phyloP scores from a whole-genome alignment of 2,888 invertebrate genomes.

The Subacronicta megacephala region DNA sequence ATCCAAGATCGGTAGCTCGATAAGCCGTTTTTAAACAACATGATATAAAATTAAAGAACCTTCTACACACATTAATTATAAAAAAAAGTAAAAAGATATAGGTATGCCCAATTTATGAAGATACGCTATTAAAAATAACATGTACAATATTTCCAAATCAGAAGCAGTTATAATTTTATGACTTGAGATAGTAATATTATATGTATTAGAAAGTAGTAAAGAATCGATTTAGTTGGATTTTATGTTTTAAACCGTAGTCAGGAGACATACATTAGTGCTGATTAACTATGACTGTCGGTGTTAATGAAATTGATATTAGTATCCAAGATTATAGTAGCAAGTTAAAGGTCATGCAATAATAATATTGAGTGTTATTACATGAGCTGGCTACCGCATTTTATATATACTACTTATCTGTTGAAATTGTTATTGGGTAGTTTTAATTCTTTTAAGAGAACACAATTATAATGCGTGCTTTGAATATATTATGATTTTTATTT shows the following conservation, averaged over 20 bases:
- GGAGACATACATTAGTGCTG: constrained; percentile 9
- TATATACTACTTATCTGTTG: too few relatives aligned
- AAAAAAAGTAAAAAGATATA: too few relatives aligned
- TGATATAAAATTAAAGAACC: too few relatives aligned
- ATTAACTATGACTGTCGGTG: constrained; percentile 9
- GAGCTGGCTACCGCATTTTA: background rate
- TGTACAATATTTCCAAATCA: background rate
- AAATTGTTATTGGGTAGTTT: too few relatives aligned
- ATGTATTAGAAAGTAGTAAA: constrained; percentile 25
- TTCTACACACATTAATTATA: too few relatives aligned
- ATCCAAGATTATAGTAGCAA: background rate
- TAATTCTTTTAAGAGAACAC: too few relatives aligned
- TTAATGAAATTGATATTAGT: background rate
- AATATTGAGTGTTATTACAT: background rate
- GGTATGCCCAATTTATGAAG: too few relatives aligned
- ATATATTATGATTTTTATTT: too few relatives aligned
- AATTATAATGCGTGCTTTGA: too few relatives aligned
- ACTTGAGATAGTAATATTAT: background rate
- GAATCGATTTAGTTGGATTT: constrained; percentile 30
- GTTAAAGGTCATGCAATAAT: background rate
- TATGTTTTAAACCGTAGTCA: constrained; percentile 16
- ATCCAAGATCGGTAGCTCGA: too few relatives aligned
- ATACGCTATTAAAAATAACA: too few relatives aligned
- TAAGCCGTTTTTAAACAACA: too few relatives aligned
- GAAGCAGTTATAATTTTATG: constrained; percentile 32